phyloP scores from a whole-genome alignment of 2,113 vertebrate species.

The Oceanites oceanicus region DNA sequence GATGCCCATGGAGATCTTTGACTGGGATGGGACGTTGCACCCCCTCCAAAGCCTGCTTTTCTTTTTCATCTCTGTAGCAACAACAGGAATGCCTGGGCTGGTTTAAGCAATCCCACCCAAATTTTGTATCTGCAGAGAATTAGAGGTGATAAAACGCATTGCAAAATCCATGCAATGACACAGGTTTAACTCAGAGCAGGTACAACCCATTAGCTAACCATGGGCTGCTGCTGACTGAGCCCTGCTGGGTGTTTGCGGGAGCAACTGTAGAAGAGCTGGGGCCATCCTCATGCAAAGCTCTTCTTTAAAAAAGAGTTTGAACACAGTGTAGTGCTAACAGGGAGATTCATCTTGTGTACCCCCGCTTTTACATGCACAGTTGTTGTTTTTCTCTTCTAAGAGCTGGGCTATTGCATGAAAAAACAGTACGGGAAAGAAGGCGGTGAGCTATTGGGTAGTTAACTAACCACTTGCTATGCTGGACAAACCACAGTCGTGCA shows the following conservation, averaged over 20 bases:
- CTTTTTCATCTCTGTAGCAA: background rate
- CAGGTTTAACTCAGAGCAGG: background rate
- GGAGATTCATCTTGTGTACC: rapidly evolving
- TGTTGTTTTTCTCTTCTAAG: background rate
- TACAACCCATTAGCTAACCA: background rate
- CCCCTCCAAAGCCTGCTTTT: background rate
- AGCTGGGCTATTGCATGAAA: background rate
- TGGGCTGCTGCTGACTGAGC: rapidly evolving
- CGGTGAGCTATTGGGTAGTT: rapidly evolving
- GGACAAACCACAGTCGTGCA: background rate
- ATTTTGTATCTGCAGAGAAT: background rate
- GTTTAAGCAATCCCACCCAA: background rate
- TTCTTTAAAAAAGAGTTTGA: background rate
- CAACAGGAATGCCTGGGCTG: background rate
- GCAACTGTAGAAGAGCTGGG: background rate
- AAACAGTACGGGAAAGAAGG: background rate
- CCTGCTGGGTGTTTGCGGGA: background rate
- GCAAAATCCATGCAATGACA: background rate
- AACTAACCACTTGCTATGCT: background rate
- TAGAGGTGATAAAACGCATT: background rate
- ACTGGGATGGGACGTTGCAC: background rate
- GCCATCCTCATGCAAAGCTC: background rate
- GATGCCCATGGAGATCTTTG: background rate
- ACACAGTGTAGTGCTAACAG: background rate
- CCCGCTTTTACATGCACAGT: background rate